Conservation (phyloP, 1,140 invertebrate species). For the Zaprionus lachaisei region DNA sequence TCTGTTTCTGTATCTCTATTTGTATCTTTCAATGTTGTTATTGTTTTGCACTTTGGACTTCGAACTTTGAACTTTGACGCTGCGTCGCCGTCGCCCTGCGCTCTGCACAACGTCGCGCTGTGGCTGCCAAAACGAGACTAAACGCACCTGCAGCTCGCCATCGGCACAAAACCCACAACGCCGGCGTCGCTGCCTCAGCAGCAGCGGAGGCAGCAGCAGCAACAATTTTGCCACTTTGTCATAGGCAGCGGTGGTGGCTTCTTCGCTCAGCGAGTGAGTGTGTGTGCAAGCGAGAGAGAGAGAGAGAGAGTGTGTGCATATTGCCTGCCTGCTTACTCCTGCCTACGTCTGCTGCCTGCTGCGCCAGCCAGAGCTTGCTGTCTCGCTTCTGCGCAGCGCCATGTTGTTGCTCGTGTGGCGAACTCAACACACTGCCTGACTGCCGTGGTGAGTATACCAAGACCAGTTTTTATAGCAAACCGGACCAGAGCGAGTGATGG, state of each 20-base stretch:
- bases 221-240: constrained; percentile 70
- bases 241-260: constrained; percentile 45
- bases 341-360: neutral
- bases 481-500: neutral
- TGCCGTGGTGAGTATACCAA: constrained; percentile 32
- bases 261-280: neutral
- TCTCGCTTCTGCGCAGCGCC: constrained; percentile 62
- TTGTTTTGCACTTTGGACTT: constrained; percentile 6
- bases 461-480: constrained; percentile 47
- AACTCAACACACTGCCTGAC: constrained; percentile 26
- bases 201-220: constrained; percentile 33
- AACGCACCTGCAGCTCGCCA: constrained; percentile 65
- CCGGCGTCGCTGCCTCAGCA: constrained; percentile 9
- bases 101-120: constrained; percentile 69
- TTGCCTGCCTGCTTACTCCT: constrained; percentile 2
- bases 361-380: neutral
- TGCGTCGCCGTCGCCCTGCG: constrained; percentile 37
- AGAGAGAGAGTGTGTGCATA: neutral
- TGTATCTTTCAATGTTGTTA: neutral
- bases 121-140: constrained; percentile 83
- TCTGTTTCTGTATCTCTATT: neutral
- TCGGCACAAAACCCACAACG: constrained; percentile 36
- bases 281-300: neutral
- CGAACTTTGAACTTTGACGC: neutral
- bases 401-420: constrained; percentile 52